Evolutionary conservation across 2,888 invertebrate genomes (phyloP), one percentile per base, ranked within the genome.

Genomic region (Liodrosophila aerea): DNA sequence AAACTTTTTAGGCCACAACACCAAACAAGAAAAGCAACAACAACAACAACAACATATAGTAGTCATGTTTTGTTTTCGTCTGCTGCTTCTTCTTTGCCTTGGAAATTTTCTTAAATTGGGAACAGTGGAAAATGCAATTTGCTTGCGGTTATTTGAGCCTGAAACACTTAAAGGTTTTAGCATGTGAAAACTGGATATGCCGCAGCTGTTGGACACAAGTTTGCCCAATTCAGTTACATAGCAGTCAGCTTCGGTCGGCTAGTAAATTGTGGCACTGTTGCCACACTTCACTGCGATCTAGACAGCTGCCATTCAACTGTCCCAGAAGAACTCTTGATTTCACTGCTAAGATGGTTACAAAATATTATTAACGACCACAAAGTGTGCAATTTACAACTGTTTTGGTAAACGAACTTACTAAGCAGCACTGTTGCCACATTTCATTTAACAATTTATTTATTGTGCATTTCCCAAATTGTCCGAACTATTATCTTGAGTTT

Each of bases 61-160:
- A 64, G 51, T 61, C 41, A 46, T 53, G 62, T 44, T 51, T 34
- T 39, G 46, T 7, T 46, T 46, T 31, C n/a, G n/a, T n/a, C 34
- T 41, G 22, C 22, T 8, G 18, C 11, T n/a, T 37, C 37, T 31
- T 41, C 34, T 34, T 69, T 65, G 47, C 70, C 67, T 63, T 70
- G 63, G 58, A 61, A 61, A 70, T 54, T 54, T 31, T 41, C 29
- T 44, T 27, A 64, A 73, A 60, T 64, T 76, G 65, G 54, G 56
- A 50, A 36, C 59, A 52, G 41, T 58, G 66, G 61, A 66, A 78
- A 76, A 62, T 72, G 60, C 72, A 56, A 61, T 81, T 60, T 53
- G 18, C 51, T 27, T 52, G 34, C 12, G 31, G 52, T 56, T 58
- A 43, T 59, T 61, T 36, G 22, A 22, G 22, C 11, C 29, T 13